phyloP scores from a whole-genome alignment of 2,113 vertebrate genomes.

The Clarias gariepinus region DNA sequence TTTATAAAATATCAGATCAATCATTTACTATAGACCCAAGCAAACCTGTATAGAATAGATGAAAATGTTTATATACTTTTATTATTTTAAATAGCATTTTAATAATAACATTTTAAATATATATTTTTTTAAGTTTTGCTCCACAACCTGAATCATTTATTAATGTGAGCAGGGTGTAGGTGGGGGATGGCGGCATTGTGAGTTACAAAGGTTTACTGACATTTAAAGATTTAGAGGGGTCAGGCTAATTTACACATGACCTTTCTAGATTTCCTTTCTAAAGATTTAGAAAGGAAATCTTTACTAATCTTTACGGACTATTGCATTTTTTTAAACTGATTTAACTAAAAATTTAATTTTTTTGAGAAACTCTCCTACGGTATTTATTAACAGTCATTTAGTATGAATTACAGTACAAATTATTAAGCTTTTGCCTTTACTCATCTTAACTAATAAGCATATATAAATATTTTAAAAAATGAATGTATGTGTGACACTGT shows the following conservation, averaged over 20 bases:
- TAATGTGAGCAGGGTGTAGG: not conserved
- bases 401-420: too few species aligned
- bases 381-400: not conserved
- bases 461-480: not conserved
- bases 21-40: not conserved
- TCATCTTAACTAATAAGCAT: too few species aligned
- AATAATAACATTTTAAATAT: too few species aligned
- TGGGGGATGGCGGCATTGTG: not conserved
- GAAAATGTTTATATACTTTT: too few species aligned
- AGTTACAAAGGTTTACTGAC: not conserved
- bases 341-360: too few species aligned
- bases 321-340: too few species aligned
- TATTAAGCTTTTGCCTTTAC: too few species aligned
- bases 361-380: not conserved
- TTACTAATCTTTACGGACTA: too few species aligned
- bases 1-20: not conserved
- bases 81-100: not conserved
- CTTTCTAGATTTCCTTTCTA: not conserved
- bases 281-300: too few species aligned
- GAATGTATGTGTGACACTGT: not conserved
- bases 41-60: not conserved
- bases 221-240: not conserved
- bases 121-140: not conserved
- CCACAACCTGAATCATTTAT: not conserved
- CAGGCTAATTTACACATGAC: conserved; percentile 4